Percentiles rank a stretch among this genome's conserved stretches.
These are phyloP conservation scores for Dolichotis patagonum DNA, from an alignment of 2,113 vertebrate species.

Conservation along the genomic window DNA sequence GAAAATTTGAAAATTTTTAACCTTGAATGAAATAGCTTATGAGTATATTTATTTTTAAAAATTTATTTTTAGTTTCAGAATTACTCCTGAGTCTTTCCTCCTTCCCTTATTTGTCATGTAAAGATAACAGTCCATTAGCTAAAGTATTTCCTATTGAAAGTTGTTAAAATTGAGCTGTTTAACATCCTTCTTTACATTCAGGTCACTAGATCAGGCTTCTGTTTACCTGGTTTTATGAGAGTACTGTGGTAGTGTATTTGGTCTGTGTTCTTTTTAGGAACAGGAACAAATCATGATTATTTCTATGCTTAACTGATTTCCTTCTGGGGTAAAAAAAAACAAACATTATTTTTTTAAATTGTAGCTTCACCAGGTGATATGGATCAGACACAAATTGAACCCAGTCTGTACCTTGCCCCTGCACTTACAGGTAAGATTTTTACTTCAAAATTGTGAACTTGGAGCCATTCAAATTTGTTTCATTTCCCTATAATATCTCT, in stretches of 20 bases:
- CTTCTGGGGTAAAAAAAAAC: not conserved
- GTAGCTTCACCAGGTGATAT: not conserved
- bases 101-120: slow-evolving; percentile 31
- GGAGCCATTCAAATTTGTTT: not conserved
- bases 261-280: slow-evolving; percentile 34
- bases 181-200: slow-evolving; percentile 62
- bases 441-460: not conserved
- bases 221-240: slow-evolving; percentile 64
- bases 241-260: slow-evolving; percentile 18
- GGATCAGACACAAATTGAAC: slow-evolving; percentile 45
- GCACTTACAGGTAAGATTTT: slow-evolving; percentile 68
- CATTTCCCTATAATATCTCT: slow-evolving; percentile 45
- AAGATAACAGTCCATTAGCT: slow-evolving; percentile 55
- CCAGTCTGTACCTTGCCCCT: slow-evolving; percentile 50
- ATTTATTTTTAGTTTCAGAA: not conserved
- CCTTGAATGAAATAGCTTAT: not conserved
- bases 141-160: slow-evolving; percentile 26
- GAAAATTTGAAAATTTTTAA: slow-evolving; percentile 32
- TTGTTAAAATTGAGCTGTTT: slow-evolving; percentile 65
- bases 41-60: not conserved
- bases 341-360: not conserved
- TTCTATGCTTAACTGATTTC: slow-evolving; percentile 54
- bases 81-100: not conserved
- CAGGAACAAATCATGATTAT: slow-evolving; percentile 48
- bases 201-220: not conserved